phyloP scores from a whole-genome alignment of 2,113 vertebrate genomes.

The human region GRCh38 chr5:117097501-117098000 shows the following conservation, averaged over 20 bases:
- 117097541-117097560: not conserved
- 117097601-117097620: not conserved
- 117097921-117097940: not conserved
- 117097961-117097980: not conserved
- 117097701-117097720: not conserved
- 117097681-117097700: constrained; percentile 11
- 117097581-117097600: not conserved
- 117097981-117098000: not conserved
- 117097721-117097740: not conserved
- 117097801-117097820: not conserved
- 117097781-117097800: not conserved
- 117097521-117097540: too few species aligned
- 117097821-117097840: not conserved
- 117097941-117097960: not conserved
- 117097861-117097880: not conserved
- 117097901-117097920: not conserved
- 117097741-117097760: not conserved
- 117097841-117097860: not conserved
- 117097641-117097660: not conserved
- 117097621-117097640: not conserved
- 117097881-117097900: too few species aligned
- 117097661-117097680: not conserved
- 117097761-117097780: not conserved
- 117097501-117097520: too few species aligned
- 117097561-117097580: not conserved